Conservation (phyloP, 1,140 invertebrate species). For the Tachypleus tridentatus region DNA sequence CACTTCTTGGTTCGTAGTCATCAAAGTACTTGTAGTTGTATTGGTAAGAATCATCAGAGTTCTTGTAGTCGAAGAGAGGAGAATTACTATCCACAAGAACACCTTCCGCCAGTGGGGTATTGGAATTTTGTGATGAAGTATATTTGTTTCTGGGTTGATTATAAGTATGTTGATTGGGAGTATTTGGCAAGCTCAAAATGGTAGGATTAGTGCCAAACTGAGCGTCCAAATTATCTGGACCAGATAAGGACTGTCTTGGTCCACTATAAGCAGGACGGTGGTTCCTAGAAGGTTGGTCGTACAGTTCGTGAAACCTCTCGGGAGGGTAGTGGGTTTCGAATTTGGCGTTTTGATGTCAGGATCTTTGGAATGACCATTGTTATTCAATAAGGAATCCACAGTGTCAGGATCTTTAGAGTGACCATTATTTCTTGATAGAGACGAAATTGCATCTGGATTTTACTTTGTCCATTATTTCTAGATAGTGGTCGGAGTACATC, state of each 20-base stretch:
- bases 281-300: not conserved
- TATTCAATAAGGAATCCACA: not conserved
- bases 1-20: slow-evolving; percentile 5
- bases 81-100: not conserved
- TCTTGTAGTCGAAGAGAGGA: slow-evolving; percentile 7
- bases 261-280: slow-evolving; percentile 12
- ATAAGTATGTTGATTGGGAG: slow-evolving; percentile 20
- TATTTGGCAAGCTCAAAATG: slow-evolving; percentile 8
- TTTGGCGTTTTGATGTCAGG: not conserved
- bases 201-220: slow-evolving; percentile 13
- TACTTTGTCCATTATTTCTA: too few relatives aligned
- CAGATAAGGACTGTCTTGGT: slow-evolving; percentile 8
- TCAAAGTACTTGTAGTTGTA: slow-evolving; percentile 2
- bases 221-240: slow-evolving; percentile 12
- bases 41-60: slow-evolving; percentile 5
- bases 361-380: slow-evolving; percentile 9
- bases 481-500: too few relatives aligned
- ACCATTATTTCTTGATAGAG: slow-evolving; percentile 2
- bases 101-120: not conserved
- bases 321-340: not conserved
- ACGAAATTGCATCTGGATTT: too few relatives aligned
- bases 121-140: not conserved
- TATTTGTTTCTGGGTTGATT: slow-evolving; percentile 3
- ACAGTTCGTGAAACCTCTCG: slow-evolving; percentile 1
- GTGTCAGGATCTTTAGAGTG: slow-evolving; percentile 13